These are phyloP conservation scores for Antechinus stuartii DNA, from an alignment of 2,113 vertebrate species.

Conservation along the genomic window DNA sequence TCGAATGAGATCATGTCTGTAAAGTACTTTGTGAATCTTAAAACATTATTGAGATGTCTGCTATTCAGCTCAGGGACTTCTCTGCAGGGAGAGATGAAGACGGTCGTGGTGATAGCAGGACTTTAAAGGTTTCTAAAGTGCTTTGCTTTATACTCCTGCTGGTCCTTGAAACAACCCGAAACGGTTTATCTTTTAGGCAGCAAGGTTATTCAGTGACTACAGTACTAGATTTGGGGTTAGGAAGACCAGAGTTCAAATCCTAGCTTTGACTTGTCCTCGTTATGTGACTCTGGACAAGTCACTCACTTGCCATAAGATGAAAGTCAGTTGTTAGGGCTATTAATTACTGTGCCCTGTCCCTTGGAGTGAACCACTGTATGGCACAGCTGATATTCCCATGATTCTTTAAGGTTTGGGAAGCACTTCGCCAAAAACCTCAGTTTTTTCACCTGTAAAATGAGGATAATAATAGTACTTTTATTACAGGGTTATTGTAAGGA, in stretches of 20 bases:
- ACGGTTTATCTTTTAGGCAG: too few species aligned
- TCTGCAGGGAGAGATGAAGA: too few species aligned
- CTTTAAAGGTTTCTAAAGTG: too few species aligned
- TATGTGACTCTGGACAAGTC: constrained; percentile 1
- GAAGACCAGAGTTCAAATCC: constrained; percentile 1
- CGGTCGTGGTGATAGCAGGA: too few species aligned
- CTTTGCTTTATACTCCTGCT: too few species aligned
- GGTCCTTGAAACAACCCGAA: too few species aligned
- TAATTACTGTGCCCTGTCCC: not conserved
- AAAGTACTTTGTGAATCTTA: too few species aligned
- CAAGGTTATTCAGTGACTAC: too few species aligned
- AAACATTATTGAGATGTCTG: too few species aligned
- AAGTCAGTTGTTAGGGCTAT: not conserved
- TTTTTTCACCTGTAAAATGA: constrained; percentile 6
- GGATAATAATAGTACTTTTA: not conserved
- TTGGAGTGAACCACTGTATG: too few species aligned
- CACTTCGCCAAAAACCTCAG: not conserved
- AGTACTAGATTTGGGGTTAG: not conserved
- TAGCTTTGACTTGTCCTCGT: not conserved
- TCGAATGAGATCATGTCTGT: too few species aligned
- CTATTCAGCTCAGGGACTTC: too few species aligned
- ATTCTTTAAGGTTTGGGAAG: not conserved
- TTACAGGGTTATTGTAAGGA: constrained; percentile 46
- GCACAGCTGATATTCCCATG: not conserved
- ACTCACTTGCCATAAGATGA: not conserved